These are phyloP conservation scores for Athalia circularis DNA, from an alignment of 2,888 invertebrate species.

Conservation along the genomic window DNA sequence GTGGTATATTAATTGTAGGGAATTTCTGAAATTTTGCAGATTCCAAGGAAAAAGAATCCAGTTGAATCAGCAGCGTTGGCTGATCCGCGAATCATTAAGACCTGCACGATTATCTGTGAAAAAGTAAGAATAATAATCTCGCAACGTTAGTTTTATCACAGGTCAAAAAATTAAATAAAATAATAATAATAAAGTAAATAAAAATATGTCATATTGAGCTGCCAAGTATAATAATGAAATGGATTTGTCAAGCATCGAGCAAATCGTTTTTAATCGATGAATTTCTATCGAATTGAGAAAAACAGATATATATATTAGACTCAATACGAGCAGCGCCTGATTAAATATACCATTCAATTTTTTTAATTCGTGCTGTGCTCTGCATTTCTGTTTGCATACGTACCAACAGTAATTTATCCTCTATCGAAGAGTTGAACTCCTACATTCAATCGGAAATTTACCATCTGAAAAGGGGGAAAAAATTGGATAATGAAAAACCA, in stretches of 20 bases:
- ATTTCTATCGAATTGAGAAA: constrained; percentile 2
- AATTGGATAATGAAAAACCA: constrained; percentile 45
- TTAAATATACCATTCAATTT: constrained; percentile 1
- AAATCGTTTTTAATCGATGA: constrained; percentile 20
- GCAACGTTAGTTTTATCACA: constrained; percentile 28
- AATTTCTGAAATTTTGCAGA: constrained; percentile 75
- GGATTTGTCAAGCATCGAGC: constrained; percentile 1
- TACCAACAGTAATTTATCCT: constrained; percentile 22
- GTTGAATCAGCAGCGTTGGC: constrained; percentile 76
- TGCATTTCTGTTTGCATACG: constrained; percentile 35
- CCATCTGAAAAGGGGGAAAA: constrained; percentile 14
- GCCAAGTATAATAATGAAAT: constrained; percentile 20
- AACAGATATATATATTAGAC: not conserved
- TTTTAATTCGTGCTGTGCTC: constrained; percentile 38
- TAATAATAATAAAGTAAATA: constrained; percentile 7
- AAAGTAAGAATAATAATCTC: constrained; percentile 32
- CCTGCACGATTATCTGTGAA: constrained; percentile 44
- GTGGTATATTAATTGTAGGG: too few relatives aligned
- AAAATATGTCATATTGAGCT: constrained; percentile 23
- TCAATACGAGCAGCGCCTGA: not conserved
- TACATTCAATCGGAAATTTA: constrained; percentile 23
- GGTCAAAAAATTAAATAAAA: not conserved
- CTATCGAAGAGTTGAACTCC: constrained; percentile 13
- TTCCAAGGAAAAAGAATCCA: constrained; percentile 82
- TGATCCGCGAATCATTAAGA: constrained; percentile 39